Percentiles rank a stretch among this genome's conserved stretches.
These are phyloP conservation scores for Megalopta genalis DNA, from an alignment of 1,140 invertebrate genomes.

Conservation along the genomic window DNA sequence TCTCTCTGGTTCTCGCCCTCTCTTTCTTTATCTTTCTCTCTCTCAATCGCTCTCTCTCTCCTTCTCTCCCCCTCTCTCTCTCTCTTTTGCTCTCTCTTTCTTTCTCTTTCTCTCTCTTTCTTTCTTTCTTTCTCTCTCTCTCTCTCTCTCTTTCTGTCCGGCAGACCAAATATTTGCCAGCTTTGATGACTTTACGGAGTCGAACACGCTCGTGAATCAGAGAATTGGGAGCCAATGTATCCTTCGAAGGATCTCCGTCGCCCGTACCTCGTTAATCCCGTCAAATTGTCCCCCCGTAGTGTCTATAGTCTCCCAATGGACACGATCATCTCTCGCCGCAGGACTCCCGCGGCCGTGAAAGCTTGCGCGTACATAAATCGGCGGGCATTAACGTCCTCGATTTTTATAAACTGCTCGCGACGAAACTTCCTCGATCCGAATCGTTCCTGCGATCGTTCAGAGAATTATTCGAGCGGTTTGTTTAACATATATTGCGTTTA, in stretches of 20 bases:
- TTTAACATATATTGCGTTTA: too few species aligned
- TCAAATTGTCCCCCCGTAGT: slow-evolving; percentile 3
- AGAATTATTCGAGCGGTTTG: too few species aligned
- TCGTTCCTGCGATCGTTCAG: too few species aligned
- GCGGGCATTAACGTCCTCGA: too few species aligned
- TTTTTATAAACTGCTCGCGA: too few species aligned
- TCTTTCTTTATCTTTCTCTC: too few species aligned
- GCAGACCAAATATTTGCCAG: slow-evolving; percentile 70
- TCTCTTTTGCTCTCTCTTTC: not conserved
- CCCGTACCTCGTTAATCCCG: slow-evolving; percentile 33
- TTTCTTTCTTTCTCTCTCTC: not conserved
- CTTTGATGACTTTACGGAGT: slow-evolving; percentile 63
- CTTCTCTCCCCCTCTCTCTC: not conserved
- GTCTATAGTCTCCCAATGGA: not conserved
- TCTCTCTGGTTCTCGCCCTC: too few species aligned
- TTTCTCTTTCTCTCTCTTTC: slow-evolving; percentile 18
- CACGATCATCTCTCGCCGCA: not conserved
- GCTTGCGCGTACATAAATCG: too few species aligned
- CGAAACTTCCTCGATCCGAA: too few species aligned
- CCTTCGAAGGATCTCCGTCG: slow-evolving; percentile 26
- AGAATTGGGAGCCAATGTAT: slow-evolving; percentile 47
- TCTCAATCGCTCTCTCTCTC: too few species aligned
- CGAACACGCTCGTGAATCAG: slow-evolving; percentile 50
- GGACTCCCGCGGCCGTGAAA: too few species aligned
- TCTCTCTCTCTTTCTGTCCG: not conserved